Percentiles rank a stretch among this genome's conserved stretches.
Conservation (phyloP, 1,140 invertebrate genomes). For the Pomphorhynchus laevis region DNA sequence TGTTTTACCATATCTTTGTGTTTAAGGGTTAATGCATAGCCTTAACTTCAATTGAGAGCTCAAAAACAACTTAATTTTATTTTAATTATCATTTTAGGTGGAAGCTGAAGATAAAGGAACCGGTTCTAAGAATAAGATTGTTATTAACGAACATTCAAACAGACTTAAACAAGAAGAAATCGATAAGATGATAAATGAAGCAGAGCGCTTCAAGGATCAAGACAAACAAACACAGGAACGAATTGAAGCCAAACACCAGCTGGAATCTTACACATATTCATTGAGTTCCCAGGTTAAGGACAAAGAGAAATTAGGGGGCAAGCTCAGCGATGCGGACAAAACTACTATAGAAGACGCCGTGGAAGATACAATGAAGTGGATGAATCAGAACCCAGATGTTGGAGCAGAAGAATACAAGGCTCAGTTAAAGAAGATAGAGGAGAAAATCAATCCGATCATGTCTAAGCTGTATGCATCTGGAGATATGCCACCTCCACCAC, state of each 20-base stretch:
- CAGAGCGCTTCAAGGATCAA: constrained; percentile 86
- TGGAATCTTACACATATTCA: constrained; percentile 86
- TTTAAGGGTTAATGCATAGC: too few relatives aligned
- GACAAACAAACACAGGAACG: constrained; percentile 84
- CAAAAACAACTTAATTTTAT: too few relatives aligned
- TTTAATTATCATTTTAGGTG: too few relatives aligned
- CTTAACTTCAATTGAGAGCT: too few relatives aligned
- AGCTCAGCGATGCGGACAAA: constrained; percentile 57
- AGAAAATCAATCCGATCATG: constrained; percentile 78
- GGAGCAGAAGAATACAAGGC: constrained; percentile 67
- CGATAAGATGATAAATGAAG: constrained; percentile 86
- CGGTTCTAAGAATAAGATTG: constrained; percentile 84
- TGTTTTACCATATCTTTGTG: too few relatives aligned
- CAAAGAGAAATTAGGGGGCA: constrained; percentile 80
- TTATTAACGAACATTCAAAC: constrained; percentile 92
- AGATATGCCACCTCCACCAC: constrained; percentile 28
- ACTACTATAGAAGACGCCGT: constrained; percentile 64
- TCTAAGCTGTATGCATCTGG: constrained; percentile 51
- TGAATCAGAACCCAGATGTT: constrained; percentile 68
- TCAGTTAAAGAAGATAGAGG: constrained; percentile 79
- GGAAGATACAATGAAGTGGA: constrained; percentile 84
- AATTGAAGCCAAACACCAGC: constrained; percentile 46
- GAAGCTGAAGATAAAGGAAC: constrained; percentile 87
- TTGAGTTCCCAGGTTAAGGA: constrained; percentile 83
- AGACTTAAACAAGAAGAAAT: constrained; percentile 78